Percentiles rank a stretch among this genome's conserved stretches.
These are phyloP conservation scores for Kryptolebias ocellatus DNA, from an alignment of 2,797 vertebrate genomes.

Conservation along the genomic window DNA sequence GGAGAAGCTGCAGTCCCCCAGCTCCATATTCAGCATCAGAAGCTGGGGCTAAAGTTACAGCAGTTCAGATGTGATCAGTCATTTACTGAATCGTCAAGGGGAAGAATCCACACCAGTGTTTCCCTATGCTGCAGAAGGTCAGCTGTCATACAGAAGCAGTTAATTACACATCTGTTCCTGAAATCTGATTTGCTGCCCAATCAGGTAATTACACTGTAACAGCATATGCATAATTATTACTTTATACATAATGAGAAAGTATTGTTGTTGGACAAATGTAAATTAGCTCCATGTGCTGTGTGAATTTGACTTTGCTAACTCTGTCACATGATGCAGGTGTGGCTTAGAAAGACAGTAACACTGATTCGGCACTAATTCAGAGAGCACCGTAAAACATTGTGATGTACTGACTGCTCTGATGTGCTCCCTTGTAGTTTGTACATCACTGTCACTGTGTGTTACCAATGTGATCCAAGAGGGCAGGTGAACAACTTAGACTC, in stretches of 20 bases:
- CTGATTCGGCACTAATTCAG: not conserved
- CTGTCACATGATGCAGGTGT: not conserved
- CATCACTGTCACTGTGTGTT: conserved; percentile 4
- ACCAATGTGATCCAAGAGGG: not conserved
- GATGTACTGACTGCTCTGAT: conserved; percentile 9
- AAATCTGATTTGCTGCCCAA: conserved; percentile 15
- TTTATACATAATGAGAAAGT: conserved; percentile 13
- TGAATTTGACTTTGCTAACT: conserved; percentile 1
- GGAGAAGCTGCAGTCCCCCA: conserved; percentile 11
- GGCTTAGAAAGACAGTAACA: conserved; percentile 5
- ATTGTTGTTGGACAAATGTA: conserved; percentile 20
- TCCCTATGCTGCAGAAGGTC: conserved; percentile 12
- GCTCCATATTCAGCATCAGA: conserved; percentile 15
- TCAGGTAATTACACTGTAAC: conserved; percentile 14
- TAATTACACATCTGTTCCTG: conserved; percentile 34
- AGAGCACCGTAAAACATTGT: not conserved
- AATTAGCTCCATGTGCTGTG: conserved; percentile 4
- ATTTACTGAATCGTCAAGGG: conserved; percentile 8
- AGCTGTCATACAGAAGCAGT: conserved; percentile 15
- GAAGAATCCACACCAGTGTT: not conserved
- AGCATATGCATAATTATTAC: conserved; percentile 9
- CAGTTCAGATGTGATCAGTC: conserved; percentile 16
- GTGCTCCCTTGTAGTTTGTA: conserved; percentile 1
- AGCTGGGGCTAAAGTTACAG: conserved; percentile 9
- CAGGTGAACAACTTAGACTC: not conserved